Evolutionary conservation across 2,888 invertebrate species (phyloP), one percentile per base, ranked within the genome.

Genomic region (Drosophila nr. fundita): DNA sequence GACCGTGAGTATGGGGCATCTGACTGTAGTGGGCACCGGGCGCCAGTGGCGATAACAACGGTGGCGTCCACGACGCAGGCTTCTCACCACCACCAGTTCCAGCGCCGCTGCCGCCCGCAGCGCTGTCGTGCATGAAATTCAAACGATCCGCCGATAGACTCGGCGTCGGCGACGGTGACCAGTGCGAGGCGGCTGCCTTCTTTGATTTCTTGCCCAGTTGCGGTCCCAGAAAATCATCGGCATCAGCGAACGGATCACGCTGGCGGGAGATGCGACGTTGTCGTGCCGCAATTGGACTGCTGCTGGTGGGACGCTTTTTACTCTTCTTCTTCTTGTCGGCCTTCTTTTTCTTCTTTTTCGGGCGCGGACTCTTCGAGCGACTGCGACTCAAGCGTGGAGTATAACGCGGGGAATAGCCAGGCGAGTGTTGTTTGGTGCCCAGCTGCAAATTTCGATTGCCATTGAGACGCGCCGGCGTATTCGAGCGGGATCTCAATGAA

Each of bases 61-160:
- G 95, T 21, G 96, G 96, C 24, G 96, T 96, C 95, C 95, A 95
- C 0, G 94, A 94, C 0, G 94, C 92, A 5, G 91, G 90, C 59
- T 92, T 92, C 7, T 85, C 84, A 63, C n/a, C 60, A 58, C 36
- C 36, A 3, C 36, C 21, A 45, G 7, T 15, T 0, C 63, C 65
- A 53, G 40, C 24, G 27, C 49, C 76, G n/a, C 42, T 29, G 3
- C 49, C n/a, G 0, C 61, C 63, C 53, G 36, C 32, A 50, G 36
- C 76, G 27, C 49, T 45, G 4, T 73, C 79, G 36, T 85, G 85
- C 13, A 82, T 68, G 29, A 92, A 90, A 42, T 76, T 77, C 4
- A 87, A 78, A 0, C 91, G 80, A 18, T 80, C 69, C 4, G 82
- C 76, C 1, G 92, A 91, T 3, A 94, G 94, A 38, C 96, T 95